Conservation (phyloP, 2,888 invertebrate species). For the Hybos culiciformis region DNA sequence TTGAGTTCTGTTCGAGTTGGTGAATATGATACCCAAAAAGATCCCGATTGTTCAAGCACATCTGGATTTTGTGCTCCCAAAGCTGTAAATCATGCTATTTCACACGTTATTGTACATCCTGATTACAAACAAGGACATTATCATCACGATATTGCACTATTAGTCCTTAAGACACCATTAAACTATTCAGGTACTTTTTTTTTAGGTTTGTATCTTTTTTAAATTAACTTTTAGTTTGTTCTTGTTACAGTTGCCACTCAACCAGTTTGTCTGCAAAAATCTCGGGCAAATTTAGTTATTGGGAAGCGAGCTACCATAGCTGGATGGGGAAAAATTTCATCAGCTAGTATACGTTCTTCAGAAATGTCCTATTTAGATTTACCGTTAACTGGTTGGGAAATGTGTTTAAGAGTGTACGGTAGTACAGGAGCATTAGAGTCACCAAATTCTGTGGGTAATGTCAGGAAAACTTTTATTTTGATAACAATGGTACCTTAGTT, state of each 20-base stretch:
- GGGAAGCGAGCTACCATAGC: slow-evolving; percentile 34
- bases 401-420: slow-evolving; percentile 55
- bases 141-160: slow-evolving; percentile 60
- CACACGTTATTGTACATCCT: slow-evolving; percentile 63
- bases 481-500: background rate
- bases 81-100: slow-evolving; percentile 54
- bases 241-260: slow-evolving; percentile 53
- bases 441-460: slow-evolving; percentile 31
- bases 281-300: slow-evolving; percentile 32
- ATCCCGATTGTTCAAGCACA: slow-evolving; percentile 56
- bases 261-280: slow-evolving; percentile 51
- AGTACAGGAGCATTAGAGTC: slow-evolving; percentile 44
- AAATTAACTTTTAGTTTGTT: background rate
- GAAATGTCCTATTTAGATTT: slow-evolving; percentile 54
- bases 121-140: slow-evolving; percentile 52
- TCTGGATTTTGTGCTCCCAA: slow-evolving; percentile 58
- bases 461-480: background rate
- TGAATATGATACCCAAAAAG: slow-evolving; percentile 56
- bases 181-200: slow-evolving; percentile 44
- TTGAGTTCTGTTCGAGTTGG: slow-evolving; percentile 62
- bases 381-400: slow-evolving; percentile 49
- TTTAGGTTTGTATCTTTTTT: background rate
- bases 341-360: slow-evolving; percentile 36
- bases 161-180: slow-evolving; percentile 55
- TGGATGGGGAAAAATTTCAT: slow-evolving; percentile 52